Conservation (phyloP, 1,140 invertebrate genomes). For the Drosophila lacertosa region DNA sequence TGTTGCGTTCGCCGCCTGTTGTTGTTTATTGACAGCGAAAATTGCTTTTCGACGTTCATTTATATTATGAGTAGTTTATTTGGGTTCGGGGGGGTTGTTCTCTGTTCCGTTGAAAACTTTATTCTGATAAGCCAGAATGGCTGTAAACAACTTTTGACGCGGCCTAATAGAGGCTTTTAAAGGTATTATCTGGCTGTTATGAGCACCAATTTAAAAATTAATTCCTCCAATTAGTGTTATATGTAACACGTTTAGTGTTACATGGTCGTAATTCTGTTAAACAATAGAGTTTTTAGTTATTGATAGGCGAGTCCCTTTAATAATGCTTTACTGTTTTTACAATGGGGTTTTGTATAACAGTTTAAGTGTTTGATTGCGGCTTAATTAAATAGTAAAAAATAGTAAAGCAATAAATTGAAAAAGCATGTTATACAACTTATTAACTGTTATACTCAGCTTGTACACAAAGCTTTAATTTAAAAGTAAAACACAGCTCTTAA, state of each 20-base stretch:
- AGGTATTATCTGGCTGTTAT: slow-evolving; percentile 7
- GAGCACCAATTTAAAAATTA: background rate
- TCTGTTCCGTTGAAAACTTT: background rate
- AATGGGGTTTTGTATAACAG: too few relatives aligned
- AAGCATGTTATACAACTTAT: background rate
- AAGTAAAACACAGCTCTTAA: too few relatives aligned
- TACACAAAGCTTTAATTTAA: background rate
- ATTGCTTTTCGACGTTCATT: background rate
- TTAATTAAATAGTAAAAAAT: too few relatives aligned
- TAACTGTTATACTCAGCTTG: slow-evolving; percentile 1
- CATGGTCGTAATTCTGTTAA: too few relatives aligned
- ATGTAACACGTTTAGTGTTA: background rate
- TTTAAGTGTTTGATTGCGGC: too few relatives aligned
- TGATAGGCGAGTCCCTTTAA: too few relatives aligned
- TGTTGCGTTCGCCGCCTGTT: slow-evolving; percentile 16
- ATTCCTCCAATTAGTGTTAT: slow-evolving; percentile 3
- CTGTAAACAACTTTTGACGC: slow-evolving; percentile 5
- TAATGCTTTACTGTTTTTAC: too few relatives aligned
- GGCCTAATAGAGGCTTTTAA: background rate
- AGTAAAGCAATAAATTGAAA: too few relatives aligned
- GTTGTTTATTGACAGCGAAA: slow-evolving; percentile 25
- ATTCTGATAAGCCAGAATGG: slow-evolving; percentile 22
- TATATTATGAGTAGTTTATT: slow-evolving; percentile 7
- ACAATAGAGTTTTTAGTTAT: too few relatives aligned
- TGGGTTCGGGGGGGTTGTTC: too few relatives aligned